Evolutionary conservation across 2,113 vertebrate species (phyloP).

Genomic region (Clarias magur): DNA sequence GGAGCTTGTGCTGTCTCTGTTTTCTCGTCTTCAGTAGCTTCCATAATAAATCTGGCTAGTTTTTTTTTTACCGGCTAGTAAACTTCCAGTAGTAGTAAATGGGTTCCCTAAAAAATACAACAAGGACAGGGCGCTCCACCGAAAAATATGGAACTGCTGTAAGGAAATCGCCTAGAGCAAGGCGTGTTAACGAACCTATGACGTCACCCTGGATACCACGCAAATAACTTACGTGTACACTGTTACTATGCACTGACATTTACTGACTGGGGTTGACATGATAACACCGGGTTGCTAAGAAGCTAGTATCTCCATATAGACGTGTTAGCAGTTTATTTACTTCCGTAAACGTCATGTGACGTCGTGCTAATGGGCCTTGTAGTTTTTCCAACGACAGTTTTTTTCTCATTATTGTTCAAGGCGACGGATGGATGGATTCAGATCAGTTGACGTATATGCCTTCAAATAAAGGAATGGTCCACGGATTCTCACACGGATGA

Average conservation of each 20-base stretch:
- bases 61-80: too few relatives aligned
- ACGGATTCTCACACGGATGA: background rate
- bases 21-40: conserved; percentile 8
- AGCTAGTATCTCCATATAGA: background rate
- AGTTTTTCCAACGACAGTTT: background rate
- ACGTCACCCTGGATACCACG: background rate
- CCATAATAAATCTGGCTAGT: conserved; percentile 24
- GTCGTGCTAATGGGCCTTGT: background rate
- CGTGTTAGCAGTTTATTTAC: background rate
- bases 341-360: background rate
- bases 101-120: background rate
- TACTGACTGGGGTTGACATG: background rate
- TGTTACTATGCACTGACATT: background rate
- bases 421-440: background rate
- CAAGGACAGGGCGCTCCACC: background rate
- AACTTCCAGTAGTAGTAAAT: too few relatives aligned
- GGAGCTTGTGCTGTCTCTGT: background rate
- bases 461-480: background rate
- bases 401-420: background rate
- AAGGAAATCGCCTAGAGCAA: background rate
- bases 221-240: background rate
- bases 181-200: background rate
- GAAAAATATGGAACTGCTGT: background rate
- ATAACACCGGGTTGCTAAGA: background rate
- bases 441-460: background rate